These are phyloP conservation scores for Drosophila sechellia DNA, from an alignment of 1,140 invertebrate genomes.

Conservation along the genomic window DNA sequence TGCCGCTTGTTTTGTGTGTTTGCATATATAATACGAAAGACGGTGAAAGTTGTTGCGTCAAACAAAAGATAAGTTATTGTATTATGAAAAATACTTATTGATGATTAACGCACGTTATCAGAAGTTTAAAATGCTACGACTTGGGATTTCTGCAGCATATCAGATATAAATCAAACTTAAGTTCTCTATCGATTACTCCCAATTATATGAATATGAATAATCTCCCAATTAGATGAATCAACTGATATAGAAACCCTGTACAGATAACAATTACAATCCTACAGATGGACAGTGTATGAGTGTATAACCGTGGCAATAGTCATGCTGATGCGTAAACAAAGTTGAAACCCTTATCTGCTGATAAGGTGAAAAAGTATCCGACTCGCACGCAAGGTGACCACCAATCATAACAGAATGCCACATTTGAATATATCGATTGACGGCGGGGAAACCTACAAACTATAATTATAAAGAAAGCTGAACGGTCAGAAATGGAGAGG, in stretches of 20 bases:
- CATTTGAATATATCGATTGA: conserved; percentile 44
- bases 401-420: conserved; percentile 16
- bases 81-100: neutral
- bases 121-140: too few relatives aligned
- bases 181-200: neutral
- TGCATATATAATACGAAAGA: conserved; percentile 31
- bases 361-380: conserved; percentile 16
- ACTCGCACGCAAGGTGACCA: neutral
- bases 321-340: conserved; percentile 45
- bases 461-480: conserved; percentile 42
- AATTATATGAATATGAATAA: neutral
- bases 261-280: neutral
- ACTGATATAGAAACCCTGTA: neutral
- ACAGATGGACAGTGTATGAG: neutral
- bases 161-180: too few relatives aligned
- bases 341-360: conserved; percentile 29
- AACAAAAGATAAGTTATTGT: conserved; percentile 2
- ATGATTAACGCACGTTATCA: too few relatives aligned
- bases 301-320: conserved; percentile 21
- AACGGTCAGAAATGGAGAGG: conserved; percentile 4
- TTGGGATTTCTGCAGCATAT: too few relatives aligned
- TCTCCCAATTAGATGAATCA: neutral
- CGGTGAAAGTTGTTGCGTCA: conserved; percentile 47
- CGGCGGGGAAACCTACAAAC: conserved; percentile 22
- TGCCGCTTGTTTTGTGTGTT: conserved; percentile 43